phyloP scores from a whole-genome alignment of 1,140 invertebrate species.

The Zophobas atratus region DNA sequence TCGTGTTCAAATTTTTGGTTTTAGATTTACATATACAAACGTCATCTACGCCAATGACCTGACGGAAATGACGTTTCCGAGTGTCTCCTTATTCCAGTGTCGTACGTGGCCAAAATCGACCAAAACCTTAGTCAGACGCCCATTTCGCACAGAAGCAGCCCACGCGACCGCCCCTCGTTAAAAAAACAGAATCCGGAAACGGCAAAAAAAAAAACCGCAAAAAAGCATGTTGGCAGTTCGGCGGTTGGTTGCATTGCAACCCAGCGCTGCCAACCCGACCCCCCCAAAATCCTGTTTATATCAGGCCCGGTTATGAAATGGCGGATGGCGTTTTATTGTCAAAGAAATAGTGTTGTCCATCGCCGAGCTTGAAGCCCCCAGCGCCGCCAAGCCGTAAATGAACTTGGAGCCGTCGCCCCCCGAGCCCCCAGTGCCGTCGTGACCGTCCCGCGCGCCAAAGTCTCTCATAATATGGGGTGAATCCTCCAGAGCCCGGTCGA shows the following conservation, averaged over 20 bases:
- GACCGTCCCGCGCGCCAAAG: slow-evolving; percentile 6
- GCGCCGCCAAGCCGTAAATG: slow-evolving; percentile 33
- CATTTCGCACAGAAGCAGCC: no score
- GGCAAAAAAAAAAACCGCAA: no score
- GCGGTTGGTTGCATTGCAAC: slow-evolving; percentile 4
- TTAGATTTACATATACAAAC: no score
- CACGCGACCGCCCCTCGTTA: no score
- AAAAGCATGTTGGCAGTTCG: slow-evolving; percentile 1
- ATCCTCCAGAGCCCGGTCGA: slow-evolving; percentile 42
- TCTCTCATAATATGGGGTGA: slow-evolving; percentile 55
- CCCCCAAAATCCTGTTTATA: slow-evolving; percentile 58
- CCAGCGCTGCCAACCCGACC: slow-evolving; percentile 8
- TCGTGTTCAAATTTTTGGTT: no score
- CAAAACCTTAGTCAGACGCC: no score
- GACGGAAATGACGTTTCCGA: no score
- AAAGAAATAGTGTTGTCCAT: slow-evolving; percentile 53
- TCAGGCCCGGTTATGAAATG: slow-evolving; percentile 65
- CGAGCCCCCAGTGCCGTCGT: background rate
- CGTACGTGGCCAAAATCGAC: no score
- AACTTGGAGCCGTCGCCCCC: slow-evolving; percentile 19
- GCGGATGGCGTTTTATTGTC: slow-evolving; percentile 65
- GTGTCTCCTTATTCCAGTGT: no score
- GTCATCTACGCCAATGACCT: no score
- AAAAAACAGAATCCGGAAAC: no score
- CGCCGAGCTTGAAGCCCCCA: slow-evolving; percentile 3